phyloP scores from a whole-genome alignment of 2,113 vertebrate genomes.

The Odocoileus hemionus region DNA sequence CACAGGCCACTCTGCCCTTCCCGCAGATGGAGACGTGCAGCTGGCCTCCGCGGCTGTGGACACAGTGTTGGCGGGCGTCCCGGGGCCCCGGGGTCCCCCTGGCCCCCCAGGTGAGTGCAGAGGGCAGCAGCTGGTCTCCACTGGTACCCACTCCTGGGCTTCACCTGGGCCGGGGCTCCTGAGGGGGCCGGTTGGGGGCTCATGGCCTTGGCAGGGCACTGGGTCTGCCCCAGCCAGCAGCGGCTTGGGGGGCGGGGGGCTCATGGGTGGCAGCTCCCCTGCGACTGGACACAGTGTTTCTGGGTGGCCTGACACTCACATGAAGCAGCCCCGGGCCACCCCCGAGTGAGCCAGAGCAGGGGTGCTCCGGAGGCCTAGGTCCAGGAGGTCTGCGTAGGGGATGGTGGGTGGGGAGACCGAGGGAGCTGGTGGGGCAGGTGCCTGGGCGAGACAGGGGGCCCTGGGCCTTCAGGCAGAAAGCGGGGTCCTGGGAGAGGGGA shows the following conservation, averaged over 20 bases:
- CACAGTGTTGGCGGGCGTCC: constrained; percentile 81
- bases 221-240: not conserved
- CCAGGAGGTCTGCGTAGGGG: not conserved
- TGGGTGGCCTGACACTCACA: not conserved
- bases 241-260: not conserved
- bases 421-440: not conserved
- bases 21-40: constrained; percentile 78
- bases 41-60: constrained; percentile 81
- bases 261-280: not conserved
- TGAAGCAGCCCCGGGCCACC: not conserved
- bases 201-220: not conserved
- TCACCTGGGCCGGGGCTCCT: not conserved
- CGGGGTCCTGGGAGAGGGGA: not conserved
- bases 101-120: constrained; percentile 82
- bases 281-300: not conserved
- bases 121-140: not conserved
- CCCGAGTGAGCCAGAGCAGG: not conserved
- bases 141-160: not conserved
- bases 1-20: constrained; percentile 14
- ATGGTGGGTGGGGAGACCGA: no score
- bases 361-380: not conserved
- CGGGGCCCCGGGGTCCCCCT: constrained; percentile 81
- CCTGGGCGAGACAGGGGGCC: not conserved
- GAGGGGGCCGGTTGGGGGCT: accelerated
- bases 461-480: not conserved